Base-by-base conservation (phyloP, 2,113 vertebrate genomes). In the Petrocephalus zakoni region DNA sequence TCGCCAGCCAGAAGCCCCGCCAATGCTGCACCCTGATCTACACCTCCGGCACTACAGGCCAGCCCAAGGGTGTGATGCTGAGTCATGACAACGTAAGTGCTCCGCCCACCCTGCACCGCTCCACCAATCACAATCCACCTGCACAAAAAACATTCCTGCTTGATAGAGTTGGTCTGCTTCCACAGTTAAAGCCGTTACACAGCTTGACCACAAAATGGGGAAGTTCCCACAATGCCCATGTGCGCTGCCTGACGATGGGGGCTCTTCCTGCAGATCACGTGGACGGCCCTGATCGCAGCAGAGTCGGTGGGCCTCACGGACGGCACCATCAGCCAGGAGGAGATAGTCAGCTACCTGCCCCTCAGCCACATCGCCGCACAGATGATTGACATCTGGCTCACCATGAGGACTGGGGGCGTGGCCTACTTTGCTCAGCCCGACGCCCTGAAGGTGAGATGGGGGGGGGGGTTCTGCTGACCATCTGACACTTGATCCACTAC, bases 31-130 rank as follows among this genome's bases (percentile, higher is more conserved):
- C 94, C 0, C 92, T 99, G 75, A 97, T 99, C 90, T 99, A 98
- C 87, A 99, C 98, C 37, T 98, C 98, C 0, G 98, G 98, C 37
- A 99, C 98, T 85, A 96, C 93, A 0, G 97, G 97, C 0, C 91
- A 95, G 78, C 98, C 98, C 13, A 99, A 99, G 91, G 98, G 97
- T 0, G 97, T 97, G 17, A 99, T 99, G 98, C 96, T 99, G 0
- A 99, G 98, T 85, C 98, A 99, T 0, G 98, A 99, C 94, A 99
- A 99, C 0, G 98, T 98, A 61, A 96, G 97, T 92, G 8, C 3
- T 17, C 72, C 15, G 2, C 15, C 81, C 21, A 21, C 84, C 29
- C 5, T 34, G 49, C 84, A 0, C 15, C n/a, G 25, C 46, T 25
- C 22, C 13, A 8, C 34, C 25, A 29, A 51, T 51, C 82, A 85